These are phyloP conservation scores for Latrodectus geometricus DNA, from an alignment of 1,140 invertebrate species.

Conservation along the genomic window DNA sequence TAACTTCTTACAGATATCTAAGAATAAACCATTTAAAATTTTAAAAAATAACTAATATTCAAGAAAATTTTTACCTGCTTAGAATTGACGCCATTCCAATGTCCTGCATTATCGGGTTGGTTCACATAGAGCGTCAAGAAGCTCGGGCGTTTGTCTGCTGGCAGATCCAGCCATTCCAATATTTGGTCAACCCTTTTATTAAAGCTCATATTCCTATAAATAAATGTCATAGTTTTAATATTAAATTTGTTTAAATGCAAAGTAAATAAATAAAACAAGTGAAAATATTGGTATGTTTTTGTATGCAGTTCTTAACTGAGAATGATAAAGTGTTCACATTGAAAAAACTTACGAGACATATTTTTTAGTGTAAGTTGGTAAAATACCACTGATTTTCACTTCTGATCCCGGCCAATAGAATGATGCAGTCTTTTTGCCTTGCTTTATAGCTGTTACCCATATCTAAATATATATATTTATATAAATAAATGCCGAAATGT, in stretches of 20 bases:
- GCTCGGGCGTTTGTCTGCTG: slow-evolving; percentile 17
- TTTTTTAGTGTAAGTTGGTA: slow-evolving; percentile 67
- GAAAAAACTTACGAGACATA: slow-evolving; percentile 61
- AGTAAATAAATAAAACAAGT: no score
- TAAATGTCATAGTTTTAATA: no score
- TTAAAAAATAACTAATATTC: not conserved
- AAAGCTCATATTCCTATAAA: slow-evolving; percentile 22
- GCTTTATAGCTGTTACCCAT: slow-evolving; percentile 63
- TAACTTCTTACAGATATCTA: not conserved
- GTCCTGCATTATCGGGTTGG: slow-evolving; percentile 65
- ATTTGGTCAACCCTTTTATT: slow-evolving; percentile 49
- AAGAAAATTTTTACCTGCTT: slow-evolving; percentile 53
- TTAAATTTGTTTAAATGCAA: no score
- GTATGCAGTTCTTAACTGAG: no score
- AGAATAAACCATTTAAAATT: not conserved
- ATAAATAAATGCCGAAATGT: not conserved
- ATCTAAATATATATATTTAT: slow-evolving; percentile 56
- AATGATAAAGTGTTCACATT: no score
- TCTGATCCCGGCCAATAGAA: slow-evolving; percentile 71
- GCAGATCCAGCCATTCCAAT: slow-evolving; percentile 62
- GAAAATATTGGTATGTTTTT: no score
- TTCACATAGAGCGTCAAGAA: slow-evolving; percentile 65
- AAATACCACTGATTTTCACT: slow-evolving; percentile 67
- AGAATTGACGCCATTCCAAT: slow-evolving; percentile 64
- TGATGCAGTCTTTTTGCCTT: slow-evolving; percentile 67